Base-by-base conservation (phyloP, 2,888 invertebrate species). In the Strigamia transsilvanica region DNA sequence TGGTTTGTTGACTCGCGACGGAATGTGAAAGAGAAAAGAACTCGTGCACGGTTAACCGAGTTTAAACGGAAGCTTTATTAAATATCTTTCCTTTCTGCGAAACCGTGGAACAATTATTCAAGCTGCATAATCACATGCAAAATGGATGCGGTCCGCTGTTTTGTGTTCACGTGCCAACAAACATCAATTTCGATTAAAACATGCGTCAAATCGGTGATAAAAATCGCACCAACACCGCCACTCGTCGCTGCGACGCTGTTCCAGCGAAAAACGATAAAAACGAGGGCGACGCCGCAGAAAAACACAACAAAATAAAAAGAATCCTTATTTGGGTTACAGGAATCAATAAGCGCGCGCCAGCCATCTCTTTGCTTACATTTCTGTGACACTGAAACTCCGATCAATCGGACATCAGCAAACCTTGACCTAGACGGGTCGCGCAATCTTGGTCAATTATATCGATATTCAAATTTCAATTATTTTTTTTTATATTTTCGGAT, bases 1-100 rank as follows among this genome's bases (percentile, higher is more conserved):
- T 66, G 73, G 82, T 27, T 77, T 51, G n/a, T 15, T 51, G 51
- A 51, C 51, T 51, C 51, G n/a, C n/a, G n/a, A 51, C 51, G 51
- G 51, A 51, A 51, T 51, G 5, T 51, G 6, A 5, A 51, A 15
- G 13, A 42, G 42, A 15, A 13, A 42, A 42, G 15, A 15, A 51
- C n/a, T 51, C 51, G n/a, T n/a, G n/a, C 51, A 15, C 51, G 13
- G 51, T 51, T 51, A 51, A n/a, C 51, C 51, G n/a, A n/a, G 51
- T 51, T 51, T 51, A n/a, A 51, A 51, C 13, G n/a, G n/a, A 51
- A 51, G n/a, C n/a, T 51, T n/a, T 6, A 51, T 51, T 0, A 51
- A 51, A 15, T 15, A 15, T n/a, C n/a, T 51, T 51, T n/a, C n/a
- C 6, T 0, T n/a, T 42, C 13, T 1, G 2, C 42, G 42, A 42